Percentiles rank a stretch among this genome's conserved stretches.
Conservation (phyloP, 2,888 invertebrate genomes). For the Athrips mouffetella region DNA sequence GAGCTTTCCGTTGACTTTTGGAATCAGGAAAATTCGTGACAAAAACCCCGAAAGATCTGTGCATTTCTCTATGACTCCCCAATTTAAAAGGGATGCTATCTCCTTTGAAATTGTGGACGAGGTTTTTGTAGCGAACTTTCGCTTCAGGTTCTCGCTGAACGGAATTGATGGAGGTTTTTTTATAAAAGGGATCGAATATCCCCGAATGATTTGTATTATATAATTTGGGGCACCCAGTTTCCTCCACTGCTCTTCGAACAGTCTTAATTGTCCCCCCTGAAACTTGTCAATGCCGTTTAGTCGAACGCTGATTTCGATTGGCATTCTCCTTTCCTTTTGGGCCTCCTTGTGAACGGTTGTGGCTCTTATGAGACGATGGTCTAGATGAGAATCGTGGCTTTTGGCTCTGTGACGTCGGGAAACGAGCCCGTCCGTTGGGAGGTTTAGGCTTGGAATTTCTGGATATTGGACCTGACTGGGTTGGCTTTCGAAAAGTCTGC, state of each 20-base stretch:
- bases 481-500: neutral
- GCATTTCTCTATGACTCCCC: neutral
- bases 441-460: neutral
- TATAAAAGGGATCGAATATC: too few relatives aligned
- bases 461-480: neutral
- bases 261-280: neutral
- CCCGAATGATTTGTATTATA: too few relatives aligned
- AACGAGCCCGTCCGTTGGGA: neutral
- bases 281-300: neutral
- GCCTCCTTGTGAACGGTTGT: too few relatives aligned
- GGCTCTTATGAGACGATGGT: too few relatives aligned
- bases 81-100: neutral
- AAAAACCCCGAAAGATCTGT: slow-evolving; percentile 2
- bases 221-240: neutral
- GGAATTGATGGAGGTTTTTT: slow-evolving; percentile 9
- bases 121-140: neutral
- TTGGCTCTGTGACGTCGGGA: neutral
- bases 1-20: slow-evolving; percentile 13
- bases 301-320: too few relatives aligned
- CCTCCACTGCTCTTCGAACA: neutral
- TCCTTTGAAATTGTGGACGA: neutral
- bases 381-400: too few relatives aligned
- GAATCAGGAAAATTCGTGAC: slow-evolving; percentile 16
- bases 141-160: neutral
- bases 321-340: too few relatives aligned